phyloP scores from a whole-genome alignment of 2,888 invertebrate genomes.

The Aleiodes testaceus region DNA sequence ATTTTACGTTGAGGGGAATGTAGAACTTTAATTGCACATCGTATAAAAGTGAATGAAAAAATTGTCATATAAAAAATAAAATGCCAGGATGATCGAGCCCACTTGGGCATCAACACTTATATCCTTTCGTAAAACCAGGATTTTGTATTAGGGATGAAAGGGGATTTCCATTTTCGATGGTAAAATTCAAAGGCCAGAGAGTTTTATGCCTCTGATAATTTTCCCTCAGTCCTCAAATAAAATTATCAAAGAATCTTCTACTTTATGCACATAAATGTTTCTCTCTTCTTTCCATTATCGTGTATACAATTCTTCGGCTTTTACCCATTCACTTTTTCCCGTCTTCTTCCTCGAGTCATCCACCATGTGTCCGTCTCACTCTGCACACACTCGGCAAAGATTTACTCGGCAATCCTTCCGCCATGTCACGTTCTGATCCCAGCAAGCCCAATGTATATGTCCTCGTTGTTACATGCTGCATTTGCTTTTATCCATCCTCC shows the following conservation, averaged over 20 bases:
- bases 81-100: background rate
- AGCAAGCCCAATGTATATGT: constrained; percentile 45
- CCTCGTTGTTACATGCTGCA: constrained; percentile 51
- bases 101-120: background rate
- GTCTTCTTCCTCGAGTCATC: constrained; percentile 1
- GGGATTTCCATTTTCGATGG: background rate
- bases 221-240: constrained; percentile 7
- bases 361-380: constrained; percentile 34
- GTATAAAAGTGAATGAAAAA: constrained; percentile 6
- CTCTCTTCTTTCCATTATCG: constrained; percentile 1
- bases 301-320: background rate
- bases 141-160: constrained; percentile 2
- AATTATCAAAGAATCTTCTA: background rate
- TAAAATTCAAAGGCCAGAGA: constrained; percentile 7
- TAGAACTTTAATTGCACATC: constrained; percentile 26
- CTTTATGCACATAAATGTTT: background rate
- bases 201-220: constrained; percentile 9
- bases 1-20: constrained; percentile 22
- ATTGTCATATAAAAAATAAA: background rate
- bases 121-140: background rate
- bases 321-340: background rate
- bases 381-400: constrained; percentile 57
- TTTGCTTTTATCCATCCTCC: constrained; percentile 39
- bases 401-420: constrained; percentile 61
- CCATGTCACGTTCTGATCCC: constrained; percentile 57